Evolutionary conservation across 2,797 vertebrate genomes (phyloP), one percentile per base, ranked within the genome.

Genomic region (Rhabdophis nuchalis): DNA sequence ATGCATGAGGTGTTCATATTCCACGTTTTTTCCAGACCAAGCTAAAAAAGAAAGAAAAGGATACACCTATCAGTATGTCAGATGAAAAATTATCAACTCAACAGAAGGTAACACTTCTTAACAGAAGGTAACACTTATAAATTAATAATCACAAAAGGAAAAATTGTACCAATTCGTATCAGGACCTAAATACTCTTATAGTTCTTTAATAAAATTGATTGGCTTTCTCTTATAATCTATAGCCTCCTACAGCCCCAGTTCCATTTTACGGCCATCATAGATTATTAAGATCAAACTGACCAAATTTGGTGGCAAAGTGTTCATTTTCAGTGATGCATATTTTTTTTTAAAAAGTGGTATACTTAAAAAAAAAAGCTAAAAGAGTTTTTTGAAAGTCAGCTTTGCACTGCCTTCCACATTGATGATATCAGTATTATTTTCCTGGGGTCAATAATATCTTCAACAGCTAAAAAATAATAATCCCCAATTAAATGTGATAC

Each of bases 1-100:
- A 98, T 94, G 2, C 99, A 99, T 94, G 99, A 98, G 1, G 94
- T 96, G 95, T 99, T 99, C 99, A 99, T 99, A 96, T 98, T 98
- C 99, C 99, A 99, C 23, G 96, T 98, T 97, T 98, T 99, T 96
- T 99, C 99, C 97, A 99, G 94, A 23, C 97, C 98, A 94, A 99
- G 97, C 98, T 98, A 93, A 92, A 82, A 82, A 82, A n/a, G 72
- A 53, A 56, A 57, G 6, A 95, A 90, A 52, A 94, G 0, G 60
- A 88, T 4, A 77, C 2, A 61, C 18, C 10, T 5, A 14, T 96
- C 53, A 96, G n/a, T 16, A 68, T 0, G 0, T 36, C 90, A 82
- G 20, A 57, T 36, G n/a, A 41, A 58, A 58, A 16, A 25, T 86
- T 29, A 7, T 0, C 18, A 56, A 77, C 11, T 27, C 0, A 0